Evolutionary conservation across 1,140 invertebrate genomes (phyloP), one percentile per base, ranked within the genome.

Genomic region (Caenorhabditis inopinata): DNA sequence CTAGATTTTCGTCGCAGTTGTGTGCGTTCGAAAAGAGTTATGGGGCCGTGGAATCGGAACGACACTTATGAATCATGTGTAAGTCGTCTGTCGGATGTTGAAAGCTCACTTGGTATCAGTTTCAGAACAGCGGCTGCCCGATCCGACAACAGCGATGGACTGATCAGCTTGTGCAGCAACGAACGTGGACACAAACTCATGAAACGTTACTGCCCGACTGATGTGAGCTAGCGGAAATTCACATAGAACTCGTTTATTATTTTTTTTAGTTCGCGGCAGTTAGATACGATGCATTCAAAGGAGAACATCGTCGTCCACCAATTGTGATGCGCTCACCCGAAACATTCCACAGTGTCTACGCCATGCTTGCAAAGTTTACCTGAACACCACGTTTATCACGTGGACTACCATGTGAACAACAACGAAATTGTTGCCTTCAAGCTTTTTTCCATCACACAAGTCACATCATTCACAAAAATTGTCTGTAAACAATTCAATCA

Each of bases 41-140:
- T 76, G 75, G 75, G 75, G 75, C 3, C 75, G 23, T n/a, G 75
- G 75, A 51, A 76, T 76, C 14, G 75, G 75, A 7, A 49, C 25
- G 14, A 29, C 45, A 9, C 29, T 76, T 25, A 42, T 76, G 46
- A 38, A 49, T 49, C 46, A 49, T 32, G 47, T 38, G 75, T 76
- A 21, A 76, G 75, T 76, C 23, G 14, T 29, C 6, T 75, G 25
- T 75, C 18, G 29, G 23, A 38, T n/a, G n/a, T n/a, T n/a, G n/a
- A n/a, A n/a, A n/a, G n/a, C n/a, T n/a, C n/a, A n/a, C n/a, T n/a
- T n/a, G n/a, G n/a, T 42, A 42, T 42, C 5, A 42, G 14, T 42
- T 42, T 42, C 14, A 7, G 5, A 7, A 42, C 58, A 68, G 58
- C 16, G 38, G 58, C 58, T 6, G 58, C 58, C 38, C 58, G 58